These are phyloP conservation scores for Parauchenoglanis punctatus DNA, from an alignment of 2,797 vertebrate species.

Conservation along the genomic window DNA sequence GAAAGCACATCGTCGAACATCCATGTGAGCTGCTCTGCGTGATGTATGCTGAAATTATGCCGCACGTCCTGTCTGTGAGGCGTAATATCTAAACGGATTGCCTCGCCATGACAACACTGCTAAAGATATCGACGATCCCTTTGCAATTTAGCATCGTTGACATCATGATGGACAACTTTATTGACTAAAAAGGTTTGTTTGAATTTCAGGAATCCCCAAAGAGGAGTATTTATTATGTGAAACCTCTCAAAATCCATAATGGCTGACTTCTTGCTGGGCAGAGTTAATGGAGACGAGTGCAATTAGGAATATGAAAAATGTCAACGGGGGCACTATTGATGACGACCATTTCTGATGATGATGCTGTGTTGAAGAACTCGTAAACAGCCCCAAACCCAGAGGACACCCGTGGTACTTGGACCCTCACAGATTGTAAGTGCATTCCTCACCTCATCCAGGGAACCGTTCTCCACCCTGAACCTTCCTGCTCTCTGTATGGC, in stretches of 20 bases:
- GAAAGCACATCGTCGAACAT: neutral
- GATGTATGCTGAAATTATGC: neutral
- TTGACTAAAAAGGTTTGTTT: neutral
- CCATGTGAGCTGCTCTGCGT: neutral
- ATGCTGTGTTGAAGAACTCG: neutral
- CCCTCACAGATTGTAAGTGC: neutral
- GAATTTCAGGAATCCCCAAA: neutral
- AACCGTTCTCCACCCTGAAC: conserved; percentile 97
- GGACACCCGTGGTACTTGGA: neutral
- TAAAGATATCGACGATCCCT: neutral
- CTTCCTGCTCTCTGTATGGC: conserved; percentile 98
- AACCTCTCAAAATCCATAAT: neutral
- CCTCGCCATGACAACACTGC: neutral
- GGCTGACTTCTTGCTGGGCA: neutral
- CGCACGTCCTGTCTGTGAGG: neutral
- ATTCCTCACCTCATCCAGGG: conserved; percentile 84
- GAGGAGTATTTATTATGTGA: neutral
- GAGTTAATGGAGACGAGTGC: neutral
- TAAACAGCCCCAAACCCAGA: neutral
- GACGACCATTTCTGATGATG: neutral
- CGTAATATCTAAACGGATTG: no score
- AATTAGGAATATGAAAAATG: neutral
- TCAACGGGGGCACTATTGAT: neutral
- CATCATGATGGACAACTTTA: neutral
- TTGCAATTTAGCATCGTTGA: neutral